Evolutionary conservation across 2,113 vertebrate genomes (phyloP), one percentile per base, ranked within the genome.

Genomic region (Tragelaphus scriptus): DNA sequence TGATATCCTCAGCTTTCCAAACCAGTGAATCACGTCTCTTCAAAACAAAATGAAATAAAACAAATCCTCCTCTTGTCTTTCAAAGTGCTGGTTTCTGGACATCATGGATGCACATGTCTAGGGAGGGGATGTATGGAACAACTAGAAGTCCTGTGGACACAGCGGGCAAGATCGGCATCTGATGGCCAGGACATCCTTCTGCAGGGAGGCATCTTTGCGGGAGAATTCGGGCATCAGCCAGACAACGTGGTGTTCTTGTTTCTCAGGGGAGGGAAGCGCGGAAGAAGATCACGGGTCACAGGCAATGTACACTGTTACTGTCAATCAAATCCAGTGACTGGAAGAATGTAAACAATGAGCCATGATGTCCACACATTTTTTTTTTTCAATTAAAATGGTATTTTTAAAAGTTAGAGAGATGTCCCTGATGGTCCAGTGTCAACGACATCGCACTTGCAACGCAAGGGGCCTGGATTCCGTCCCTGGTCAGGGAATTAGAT

Each of bases 331-430:
- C 36, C 44, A 80, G 28, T 19, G 63, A 65, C 40, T 19, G 21
- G 36, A 89, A 80, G 36, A 58, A 58, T 49, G 40, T 26, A 55
- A 92, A 51, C 21, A 77, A 23, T 55, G 61, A 87, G 40, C 49
- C 11, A 25, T 21, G 19, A 63, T 32, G 32, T 85, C 79, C 30
- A 40, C 25, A n/a, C 32, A 11, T n/a, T 23, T 3, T 68, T 79
- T 14, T 92, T 79, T 80, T 90, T 7, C 2, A 56, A 19, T 85
- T 88, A 91, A 91, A 93, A 93, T 81, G 40, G 26, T 88, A 47
- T 51, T 90, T 85, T 81, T 71, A 36, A 71, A 71, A 40, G n/a
- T 71, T 71, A 40, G 19, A 63, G 61, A 63, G 61, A 71, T 0
- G 5, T 40, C 19, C n/a, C 68, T 71, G 5, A 71, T 23, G n/a